Percentiles rank a stretch among this genome's conserved stretches.
Evolutionary conservation across 2,113 vertebrate genomes (phyloP).

Genomic region (Rhea pennata): DNA sequence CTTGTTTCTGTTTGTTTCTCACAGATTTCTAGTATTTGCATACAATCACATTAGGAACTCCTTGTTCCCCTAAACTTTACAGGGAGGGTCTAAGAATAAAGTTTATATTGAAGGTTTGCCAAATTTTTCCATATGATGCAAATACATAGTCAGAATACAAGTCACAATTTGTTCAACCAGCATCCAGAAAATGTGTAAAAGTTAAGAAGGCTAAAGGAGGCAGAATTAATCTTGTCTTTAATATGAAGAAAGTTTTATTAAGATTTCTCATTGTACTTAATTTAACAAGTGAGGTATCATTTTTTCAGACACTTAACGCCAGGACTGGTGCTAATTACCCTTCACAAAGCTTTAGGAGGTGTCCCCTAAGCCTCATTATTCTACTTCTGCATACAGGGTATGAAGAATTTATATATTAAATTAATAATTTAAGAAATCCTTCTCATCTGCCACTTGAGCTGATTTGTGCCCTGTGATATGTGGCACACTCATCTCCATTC

Average conservation of each 20-base stretch:
- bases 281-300: not conserved
- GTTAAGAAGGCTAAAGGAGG: not conserved
- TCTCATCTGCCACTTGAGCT: not conserved
- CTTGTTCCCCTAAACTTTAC: not conserved
- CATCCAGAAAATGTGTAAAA: not conserved
- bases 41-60: not conserved
- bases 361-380: not conserved
- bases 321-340: not conserved
- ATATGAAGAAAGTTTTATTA: not conserved
- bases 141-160: not conserved
- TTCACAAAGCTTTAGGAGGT: not conserved
- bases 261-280: not conserved
- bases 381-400: not conserved
- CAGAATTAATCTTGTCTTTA: not conserved
- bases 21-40: not conserved
- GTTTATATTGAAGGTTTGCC: not conserved
- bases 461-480: not conserved
- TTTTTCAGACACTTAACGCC: not conserved
- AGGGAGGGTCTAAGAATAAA: not conserved
- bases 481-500: not conserved
- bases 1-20: not conserved
- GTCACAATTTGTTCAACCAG: not conserved
- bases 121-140: not conserved
- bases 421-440: not conserved
- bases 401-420: not conserved